These are phyloP conservation scores for Lordiphosa clarofinis DNA, from an alignment of 1,140 invertebrate species.

Conservation along the genomic window DNA sequence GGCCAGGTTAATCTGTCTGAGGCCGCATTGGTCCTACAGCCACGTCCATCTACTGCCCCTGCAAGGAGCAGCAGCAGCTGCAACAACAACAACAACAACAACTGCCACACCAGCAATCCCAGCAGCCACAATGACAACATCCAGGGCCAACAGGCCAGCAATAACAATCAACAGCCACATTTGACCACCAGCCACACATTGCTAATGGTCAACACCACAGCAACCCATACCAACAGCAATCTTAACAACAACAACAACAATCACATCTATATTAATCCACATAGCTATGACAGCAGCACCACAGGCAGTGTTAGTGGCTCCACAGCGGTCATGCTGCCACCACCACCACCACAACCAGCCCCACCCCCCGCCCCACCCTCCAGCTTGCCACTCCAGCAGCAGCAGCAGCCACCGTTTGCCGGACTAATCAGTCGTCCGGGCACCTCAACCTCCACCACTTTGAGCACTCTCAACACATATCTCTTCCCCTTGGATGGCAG, in stretches of 20 bases:
- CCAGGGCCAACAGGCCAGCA: constrained; percentile 16
- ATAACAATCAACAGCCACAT: constrained; percentile 37
- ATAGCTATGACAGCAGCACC: constrained; percentile 70
- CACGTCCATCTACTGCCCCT: constrained; percentile 46
- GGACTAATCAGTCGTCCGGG: constrained; percentile 35
- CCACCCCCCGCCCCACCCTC: constrained; percentile 1
- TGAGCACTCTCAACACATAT: constrained; percentile 78
- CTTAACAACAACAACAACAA: constrained; percentile 56
- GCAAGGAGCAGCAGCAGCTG: constrained; percentile 23
- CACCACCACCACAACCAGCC: constrained; percentile 11
- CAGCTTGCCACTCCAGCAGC: constrained; percentile 16
- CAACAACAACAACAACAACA: constrained; percentile 28
- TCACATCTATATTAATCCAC: constrained; percentile 75
- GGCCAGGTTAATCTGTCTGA: constrained; percentile 9
- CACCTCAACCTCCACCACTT: constrained; percentile 61
- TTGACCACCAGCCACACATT: constrained; percentile 30
- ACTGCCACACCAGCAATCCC: too few species aligned
- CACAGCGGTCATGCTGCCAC: constrained; percentile 61
- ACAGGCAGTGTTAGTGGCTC: constrained; percentile 55
- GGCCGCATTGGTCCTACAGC: not conserved
- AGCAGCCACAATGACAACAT: not conserved
- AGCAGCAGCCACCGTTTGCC: constrained; percentile 19
- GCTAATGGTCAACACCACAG: constrained; percentile 13
- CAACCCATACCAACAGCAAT: constrained; percentile 7
- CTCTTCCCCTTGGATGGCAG: constrained; percentile 66